Percentiles rank a stretch among this genome's conserved stretches.
Evolutionary conservation across 2,797 vertebrate genomes (phyloP).

Genomic region (Coracias cyanogaster): DNA sequence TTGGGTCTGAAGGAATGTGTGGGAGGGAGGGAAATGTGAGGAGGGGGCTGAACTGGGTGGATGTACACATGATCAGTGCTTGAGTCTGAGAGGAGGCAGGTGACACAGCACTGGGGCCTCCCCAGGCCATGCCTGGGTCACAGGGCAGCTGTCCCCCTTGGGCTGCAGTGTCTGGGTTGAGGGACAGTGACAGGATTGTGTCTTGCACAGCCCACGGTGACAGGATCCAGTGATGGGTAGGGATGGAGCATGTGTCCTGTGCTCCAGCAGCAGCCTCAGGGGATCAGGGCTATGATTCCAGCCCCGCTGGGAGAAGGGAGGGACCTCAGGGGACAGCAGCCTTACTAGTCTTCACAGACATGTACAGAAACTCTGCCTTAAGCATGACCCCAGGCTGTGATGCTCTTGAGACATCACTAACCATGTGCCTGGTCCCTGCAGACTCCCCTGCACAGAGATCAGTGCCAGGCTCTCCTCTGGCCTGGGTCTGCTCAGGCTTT

Average conservation of each 20-base stretch:
- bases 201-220: not conserved
- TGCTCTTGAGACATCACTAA: not conserved
- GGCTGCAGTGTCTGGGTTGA: not conserved
- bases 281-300: not conserved
- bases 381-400: not conserved
- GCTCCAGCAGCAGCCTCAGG: not conserved
- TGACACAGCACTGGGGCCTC: not conserved
- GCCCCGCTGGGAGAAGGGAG: not conserved
- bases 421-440: not conserved
- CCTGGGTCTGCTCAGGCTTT: not conserved
- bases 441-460: not conserved
- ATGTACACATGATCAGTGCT: fast-evolving
- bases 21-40: too few species aligned
- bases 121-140: not conserved
- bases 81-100: not conserved
- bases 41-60: not conserved
- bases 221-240: not conserved
- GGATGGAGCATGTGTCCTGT: fast-evolving
- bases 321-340: not conserved
- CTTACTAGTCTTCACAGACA: not conserved
- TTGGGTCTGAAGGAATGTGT: not conserved
- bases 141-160: not conserved
- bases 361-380: not conserved
- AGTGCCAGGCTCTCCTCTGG: not conserved
- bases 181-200: fast-evolving